Conservation (phyloP, 2,888 invertebrate species). For the Sarcophaga carnaria region DNA sequence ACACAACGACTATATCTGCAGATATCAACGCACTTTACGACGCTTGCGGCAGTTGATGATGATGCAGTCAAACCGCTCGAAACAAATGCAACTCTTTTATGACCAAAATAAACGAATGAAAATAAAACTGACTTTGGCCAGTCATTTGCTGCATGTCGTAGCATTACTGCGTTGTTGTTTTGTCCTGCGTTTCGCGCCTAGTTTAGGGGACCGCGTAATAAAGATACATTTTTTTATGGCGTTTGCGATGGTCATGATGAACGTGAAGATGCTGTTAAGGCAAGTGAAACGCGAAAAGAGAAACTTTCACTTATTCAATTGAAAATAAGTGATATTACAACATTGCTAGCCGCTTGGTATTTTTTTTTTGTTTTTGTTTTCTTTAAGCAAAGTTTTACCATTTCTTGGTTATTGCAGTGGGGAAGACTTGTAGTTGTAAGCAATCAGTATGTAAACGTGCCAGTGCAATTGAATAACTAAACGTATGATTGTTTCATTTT, state of each 20-base stretch:
- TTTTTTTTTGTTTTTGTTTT: constrained; percentile 18
- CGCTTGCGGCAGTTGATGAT: constrained; percentile 4
- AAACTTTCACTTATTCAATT: constrained; percentile 65
- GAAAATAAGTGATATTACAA: constrained; percentile 47
- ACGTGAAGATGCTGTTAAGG: constrained; percentile 35
- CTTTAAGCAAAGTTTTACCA: not conserved
- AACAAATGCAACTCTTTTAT: constrained; percentile 28
- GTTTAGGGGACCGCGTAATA: constrained; percentile 25
- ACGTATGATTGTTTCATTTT: not conserved
- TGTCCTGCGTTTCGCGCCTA: constrained; percentile 13
- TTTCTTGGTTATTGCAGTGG: not conserved
- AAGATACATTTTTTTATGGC: constrained; percentile 18
- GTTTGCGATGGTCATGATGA: constrained; percentile 16
- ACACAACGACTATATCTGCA: constrained; percentile 6
- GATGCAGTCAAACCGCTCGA: constrained; percentile 29
- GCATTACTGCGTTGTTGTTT: constrained; percentile 14
- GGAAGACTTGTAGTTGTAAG: too few relatives aligned
- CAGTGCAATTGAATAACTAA: not conserved
- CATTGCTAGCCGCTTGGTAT: constrained; percentile 22
- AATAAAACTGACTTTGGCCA: not conserved
- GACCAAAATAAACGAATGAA: not conserved
- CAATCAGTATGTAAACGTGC: not conserved
- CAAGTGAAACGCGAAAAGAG: constrained; percentile 53
- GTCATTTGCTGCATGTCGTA: constrained; percentile 38
- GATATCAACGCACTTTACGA: constrained; percentile 23